These are phyloP conservation scores for Rhopalosiphum nymphaeae DNA, from an alignment of 2,888 invertebrate genomes.

Conservation along the genomic window DNA sequence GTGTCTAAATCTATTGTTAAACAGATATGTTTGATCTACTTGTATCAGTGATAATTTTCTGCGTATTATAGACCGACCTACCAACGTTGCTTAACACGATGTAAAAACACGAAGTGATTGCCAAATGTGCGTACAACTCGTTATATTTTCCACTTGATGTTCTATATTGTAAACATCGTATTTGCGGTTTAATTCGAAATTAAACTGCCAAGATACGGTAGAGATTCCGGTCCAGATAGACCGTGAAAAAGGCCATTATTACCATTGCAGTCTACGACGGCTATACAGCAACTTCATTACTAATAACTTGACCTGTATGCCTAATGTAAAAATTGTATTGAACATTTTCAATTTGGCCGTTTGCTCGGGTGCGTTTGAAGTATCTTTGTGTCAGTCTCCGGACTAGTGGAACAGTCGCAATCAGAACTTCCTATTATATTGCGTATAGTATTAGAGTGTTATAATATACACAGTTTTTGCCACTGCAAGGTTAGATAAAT, in stretches of 20 bases:
- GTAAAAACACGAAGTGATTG: background rate
- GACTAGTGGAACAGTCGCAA: background rate
- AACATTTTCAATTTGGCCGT: background rate
- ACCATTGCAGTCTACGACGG: background rate
- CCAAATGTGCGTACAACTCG: background rate
- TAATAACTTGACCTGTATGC: background rate
- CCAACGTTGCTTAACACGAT: background rate
- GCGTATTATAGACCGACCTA: background rate
- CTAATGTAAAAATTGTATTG: background rate
- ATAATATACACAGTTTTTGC: background rate
- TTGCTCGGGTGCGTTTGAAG: background rate
- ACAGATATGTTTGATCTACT: background rate
- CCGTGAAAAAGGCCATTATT: slow-evolving; percentile 33
- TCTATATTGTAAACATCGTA: background rate
- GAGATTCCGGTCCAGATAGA: background rate
- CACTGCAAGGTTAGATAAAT: background rate
- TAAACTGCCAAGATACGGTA: background rate
- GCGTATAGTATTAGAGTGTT: background rate
- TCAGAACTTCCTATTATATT: background rate
- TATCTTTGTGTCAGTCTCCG: background rate
- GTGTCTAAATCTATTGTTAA: background rate
- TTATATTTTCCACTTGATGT: background rate
- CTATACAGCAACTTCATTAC: background rate
- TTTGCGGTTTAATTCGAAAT: slow-evolving; percentile 42
- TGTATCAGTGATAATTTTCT: slow-evolving; percentile 4